Conservation (phyloP, 2,888 invertebrate species). For the Podabrus alpinus region DNA sequence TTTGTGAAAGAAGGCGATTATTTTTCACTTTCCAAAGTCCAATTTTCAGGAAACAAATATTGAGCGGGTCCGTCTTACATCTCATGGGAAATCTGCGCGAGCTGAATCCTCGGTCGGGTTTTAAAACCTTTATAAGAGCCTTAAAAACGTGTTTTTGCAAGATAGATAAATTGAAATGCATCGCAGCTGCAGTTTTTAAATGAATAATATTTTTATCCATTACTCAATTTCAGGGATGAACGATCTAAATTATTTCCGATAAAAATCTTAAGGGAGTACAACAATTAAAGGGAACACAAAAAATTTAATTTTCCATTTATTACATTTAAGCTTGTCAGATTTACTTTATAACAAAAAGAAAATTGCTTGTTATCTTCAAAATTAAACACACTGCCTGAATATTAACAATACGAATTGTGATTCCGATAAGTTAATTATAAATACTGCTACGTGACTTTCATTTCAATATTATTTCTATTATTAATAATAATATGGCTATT, state of each 20-base stretch:
- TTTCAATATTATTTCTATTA: not conserved
- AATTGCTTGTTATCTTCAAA: not conserved
- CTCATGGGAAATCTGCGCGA: conserved; percentile 31
- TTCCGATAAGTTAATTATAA: not conserved
- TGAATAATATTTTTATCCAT: not conserved
- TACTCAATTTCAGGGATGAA: not conserved
- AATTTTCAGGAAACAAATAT: conserved; percentile 23
- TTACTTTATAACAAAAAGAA: not conserved
- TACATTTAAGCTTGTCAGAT: not conserved
- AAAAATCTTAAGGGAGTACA: not conserved
- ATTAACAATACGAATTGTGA: not conserved
- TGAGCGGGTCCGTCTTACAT: conserved; percentile 19
- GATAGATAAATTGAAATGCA: conserved; percentile 19
- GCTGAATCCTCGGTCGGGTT: conserved; percentile 28
- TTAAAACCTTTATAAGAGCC: conserved; percentile 32
- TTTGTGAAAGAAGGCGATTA: conserved; percentile 17
- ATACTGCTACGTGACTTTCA: not conserved
- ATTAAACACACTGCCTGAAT: not conserved
- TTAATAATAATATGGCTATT: not conserved
- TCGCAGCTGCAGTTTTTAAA: not conserved
- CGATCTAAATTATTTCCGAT: not conserved
- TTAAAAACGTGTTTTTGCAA: conserved; percentile 28
- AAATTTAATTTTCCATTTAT: not conserved
- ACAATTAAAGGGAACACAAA: not conserved
- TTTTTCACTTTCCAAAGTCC: conserved; percentile 27